Evolutionary conservation across 2,113 vertebrate species (phyloP).

Genomic region (Centropus unirufus): DNA sequence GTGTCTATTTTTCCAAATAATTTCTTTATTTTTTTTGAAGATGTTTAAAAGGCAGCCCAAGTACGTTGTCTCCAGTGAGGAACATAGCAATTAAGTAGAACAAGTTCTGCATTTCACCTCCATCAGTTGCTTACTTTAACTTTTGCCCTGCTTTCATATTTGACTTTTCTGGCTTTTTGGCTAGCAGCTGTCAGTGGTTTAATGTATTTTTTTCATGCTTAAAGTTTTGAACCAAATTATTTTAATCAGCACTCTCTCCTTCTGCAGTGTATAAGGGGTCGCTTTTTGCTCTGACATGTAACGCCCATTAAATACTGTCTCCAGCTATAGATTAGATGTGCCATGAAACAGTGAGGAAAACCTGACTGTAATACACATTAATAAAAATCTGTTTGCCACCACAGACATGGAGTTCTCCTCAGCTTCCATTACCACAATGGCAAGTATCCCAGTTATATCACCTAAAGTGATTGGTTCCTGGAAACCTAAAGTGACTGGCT

Average conservation of each 20-base stretch:
- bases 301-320: slow-evolving; percentile 45
- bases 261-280: not conserved
- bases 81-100: not conserved
- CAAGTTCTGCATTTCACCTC: slow-evolving; percentile 9
- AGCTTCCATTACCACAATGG: slow-evolving; percentile 91
- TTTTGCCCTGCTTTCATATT: slow-evolving; percentile 23
- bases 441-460: slow-evolving; percentile 93
- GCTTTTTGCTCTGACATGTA: slow-evolving; percentile 7
- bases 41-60: slow-evolving; percentile 34
- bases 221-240: slow-evolving; percentile 30
- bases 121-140: slow-evolving; percentile 43
- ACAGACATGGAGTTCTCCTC: slow-evolving; percentile 97
- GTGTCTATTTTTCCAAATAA: slow-evolving; percentile 13
- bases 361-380: slow-evolving; percentile 68
- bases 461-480: slow-evolving; percentile 95
- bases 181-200: slow-evolving; percentile 26
- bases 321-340: slow-evolving; percentile 59
- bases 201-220: slow-evolving; percentile 15
- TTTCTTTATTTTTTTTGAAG: not conserved
- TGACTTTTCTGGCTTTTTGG: slow-evolving; percentile 27
- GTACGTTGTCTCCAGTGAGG: slow-evolving; percentile 28
- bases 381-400: slow-evolving; percentile 97
- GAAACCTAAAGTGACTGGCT: slow-evolving; percentile 95
- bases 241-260: slow-evolving; percentile 16
- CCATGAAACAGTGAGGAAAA: slow-evolving; percentile 58